These are phyloP conservation scores for Elysia crispata DNA, from an alignment of 2,888 invertebrate species.

Conservation along the genomic window DNA sequence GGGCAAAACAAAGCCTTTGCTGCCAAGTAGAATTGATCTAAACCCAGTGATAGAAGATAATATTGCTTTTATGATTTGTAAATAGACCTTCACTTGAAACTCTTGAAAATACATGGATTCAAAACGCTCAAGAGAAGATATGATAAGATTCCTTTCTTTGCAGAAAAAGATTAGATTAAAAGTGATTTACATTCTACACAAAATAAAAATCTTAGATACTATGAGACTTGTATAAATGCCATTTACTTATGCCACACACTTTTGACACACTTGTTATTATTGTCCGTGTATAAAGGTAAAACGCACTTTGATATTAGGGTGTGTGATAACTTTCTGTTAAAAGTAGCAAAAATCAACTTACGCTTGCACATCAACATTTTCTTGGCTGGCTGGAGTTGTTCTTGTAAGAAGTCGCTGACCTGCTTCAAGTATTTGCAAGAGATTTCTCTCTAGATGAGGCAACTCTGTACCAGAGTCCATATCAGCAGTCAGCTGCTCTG, in stretches of 20 bases:
- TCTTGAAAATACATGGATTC: no score
- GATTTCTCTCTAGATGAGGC: slow-evolving; percentile 88
- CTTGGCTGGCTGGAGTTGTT: slow-evolving; percentile 85
- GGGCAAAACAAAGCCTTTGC: slow-evolving; percentile 95
- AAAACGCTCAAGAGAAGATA: no score
- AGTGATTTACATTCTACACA: no score
- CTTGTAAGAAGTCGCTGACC: slow-evolving; percentile 86
- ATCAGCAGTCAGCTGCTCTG: slow-evolving; percentile 93
- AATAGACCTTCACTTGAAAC: no score
- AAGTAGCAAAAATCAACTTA: slow-evolving; percentile 78
- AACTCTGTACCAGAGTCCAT: slow-evolving; percentile 86
- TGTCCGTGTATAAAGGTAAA: neutral
- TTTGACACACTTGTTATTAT: no score
- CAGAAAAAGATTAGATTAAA: no score
- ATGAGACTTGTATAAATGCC: no score
- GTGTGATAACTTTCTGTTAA: no score
- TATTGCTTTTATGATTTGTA: no score
- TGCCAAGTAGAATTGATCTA: slow-evolving; percentile 92
- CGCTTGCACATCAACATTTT: slow-evolving; percentile 93
- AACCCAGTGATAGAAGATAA: neutral
- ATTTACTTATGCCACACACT: no score
- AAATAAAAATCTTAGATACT: no score
- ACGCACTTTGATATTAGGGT: neutral
- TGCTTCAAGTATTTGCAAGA: slow-evolving; percentile 93
- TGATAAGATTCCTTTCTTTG: no score